Percentiles rank a stretch among this genome's conserved stretches.
Conservation (phyloP, 1,140 invertebrate species). For the Aphelinus certus region DNA sequence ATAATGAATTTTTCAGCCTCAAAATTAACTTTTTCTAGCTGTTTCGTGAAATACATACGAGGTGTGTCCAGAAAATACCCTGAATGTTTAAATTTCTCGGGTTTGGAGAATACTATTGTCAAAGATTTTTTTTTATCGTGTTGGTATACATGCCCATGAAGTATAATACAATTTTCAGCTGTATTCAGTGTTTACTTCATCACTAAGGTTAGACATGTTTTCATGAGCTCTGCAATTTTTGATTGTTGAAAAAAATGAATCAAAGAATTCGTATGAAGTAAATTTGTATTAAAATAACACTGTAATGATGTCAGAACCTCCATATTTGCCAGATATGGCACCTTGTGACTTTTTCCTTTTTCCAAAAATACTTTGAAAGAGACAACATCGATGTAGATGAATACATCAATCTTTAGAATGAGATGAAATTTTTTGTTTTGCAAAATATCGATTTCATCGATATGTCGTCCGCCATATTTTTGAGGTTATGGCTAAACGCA, state of each 20-base stretch:
- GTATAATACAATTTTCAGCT: constrained; percentile 23
- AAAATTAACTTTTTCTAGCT: no score
- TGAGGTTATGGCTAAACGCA: no score
- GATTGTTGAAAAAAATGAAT: constrained; percentile 7
- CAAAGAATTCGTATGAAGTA: not conserved
- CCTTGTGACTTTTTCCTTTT: constrained; percentile 2
- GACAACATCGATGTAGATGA: no score
- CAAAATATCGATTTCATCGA: no score
- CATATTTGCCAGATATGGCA: constrained; percentile 35
- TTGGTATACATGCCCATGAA: constrained; percentile 15
- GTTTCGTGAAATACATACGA: not conserved
- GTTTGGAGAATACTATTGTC: constrained; percentile 8
- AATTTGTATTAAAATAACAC: constrained; percentile 32
- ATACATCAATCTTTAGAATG: no score
- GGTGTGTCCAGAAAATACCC: constrained; percentile 23
- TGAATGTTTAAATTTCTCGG: constrained; percentile 21
- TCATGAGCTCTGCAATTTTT: constrained; percentile 6
- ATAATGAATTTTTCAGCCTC: no score
- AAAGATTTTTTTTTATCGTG: constrained; percentile 28
- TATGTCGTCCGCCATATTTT: no score
- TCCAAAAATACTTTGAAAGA: not conserved
- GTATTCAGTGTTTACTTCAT: constrained; percentile 15
- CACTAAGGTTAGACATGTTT: not conserved
- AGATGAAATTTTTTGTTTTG: no score
- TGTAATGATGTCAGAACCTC: constrained; percentile 30